A percentile compares a stretch with the other conserved stretches of the same genome.
Evolutionary conservation across 2,888 invertebrate genomes (phyloP).

Genomic region (Ecdyonurus torrentis): DNA sequence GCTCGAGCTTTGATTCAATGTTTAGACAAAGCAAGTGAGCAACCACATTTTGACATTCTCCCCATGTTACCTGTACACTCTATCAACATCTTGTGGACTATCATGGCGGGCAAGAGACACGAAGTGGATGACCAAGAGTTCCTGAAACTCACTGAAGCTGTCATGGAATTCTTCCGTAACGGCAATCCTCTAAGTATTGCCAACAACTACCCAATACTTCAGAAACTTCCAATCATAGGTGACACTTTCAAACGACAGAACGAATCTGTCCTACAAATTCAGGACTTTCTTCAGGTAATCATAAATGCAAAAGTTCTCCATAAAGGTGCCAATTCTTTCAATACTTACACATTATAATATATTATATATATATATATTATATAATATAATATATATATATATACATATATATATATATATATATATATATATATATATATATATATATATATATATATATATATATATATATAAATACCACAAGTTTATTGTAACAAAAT

Average conservation of each 20-base stretch:
- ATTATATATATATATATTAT: too few relatives aligned
- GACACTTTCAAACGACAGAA: neutral
- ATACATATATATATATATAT: too few relatives aligned
- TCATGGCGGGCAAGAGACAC: slow-evolving; percentile 32
- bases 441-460: too few relatives aligned
- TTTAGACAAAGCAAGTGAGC: slow-evolving; percentile 13
- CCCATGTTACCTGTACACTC: slow-evolving; percentile 38
- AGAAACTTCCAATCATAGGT: neutral
- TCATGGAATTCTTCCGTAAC: neutral
- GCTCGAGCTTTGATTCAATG: neutral
- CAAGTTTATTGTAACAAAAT: too few relatives aligned
- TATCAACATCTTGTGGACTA: slow-evolving; percentile 37
- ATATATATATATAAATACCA: too few relatives aligned
- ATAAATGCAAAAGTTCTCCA: too few relatives aligned
- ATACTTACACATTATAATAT: too few relatives aligned
- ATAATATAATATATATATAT: too few relatives aligned
- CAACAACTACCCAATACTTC: neutral
- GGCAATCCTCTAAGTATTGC: neutral
- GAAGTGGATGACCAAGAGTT: neutral
- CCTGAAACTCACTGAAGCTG: neutral
- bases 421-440: too few relatives aligned
- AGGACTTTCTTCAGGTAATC: neutral
- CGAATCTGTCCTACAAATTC: neutral
- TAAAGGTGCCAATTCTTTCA: too few relatives aligned
- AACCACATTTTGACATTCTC: slow-evolving; percentile 23